Evolutionary conservation across 2,113 vertebrate genomes (phyloP).

Genomic region (Trachemys scripta): DNA sequence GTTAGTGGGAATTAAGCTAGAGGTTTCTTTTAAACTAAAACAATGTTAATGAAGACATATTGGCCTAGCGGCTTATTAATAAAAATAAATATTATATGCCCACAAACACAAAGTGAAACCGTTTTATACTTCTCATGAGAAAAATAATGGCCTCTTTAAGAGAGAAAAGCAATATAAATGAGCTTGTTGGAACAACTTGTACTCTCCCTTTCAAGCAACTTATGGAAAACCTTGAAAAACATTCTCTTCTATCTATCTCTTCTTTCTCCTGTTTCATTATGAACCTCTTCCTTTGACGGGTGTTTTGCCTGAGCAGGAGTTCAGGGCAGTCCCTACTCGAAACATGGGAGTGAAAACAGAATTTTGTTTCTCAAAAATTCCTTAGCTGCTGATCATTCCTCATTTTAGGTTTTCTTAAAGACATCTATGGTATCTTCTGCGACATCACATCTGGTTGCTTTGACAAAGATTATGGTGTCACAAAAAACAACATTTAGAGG

Average conservation of each 20-base stretch:
- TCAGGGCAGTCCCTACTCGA: not conserved
- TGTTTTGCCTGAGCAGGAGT: constrained; percentile 31
- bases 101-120: not conserved
- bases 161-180: not conserved
- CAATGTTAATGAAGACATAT: rapidly evolving
- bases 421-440: not conserved
- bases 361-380: constrained; percentile 27
- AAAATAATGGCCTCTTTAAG: constrained; percentile 1
- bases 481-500: not conserved
- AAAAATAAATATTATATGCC: not conserved
- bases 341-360: constrained; percentile 34
- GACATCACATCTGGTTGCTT: not conserved
- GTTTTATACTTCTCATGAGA: not conserved
- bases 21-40: not conserved
- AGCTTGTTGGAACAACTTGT: not conserved
- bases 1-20: not conserved
- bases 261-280: not conserved
- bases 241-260: not conserved
- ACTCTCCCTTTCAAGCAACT: not conserved
- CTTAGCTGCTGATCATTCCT: constrained; percentile 21
- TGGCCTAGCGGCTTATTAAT: not conserved
- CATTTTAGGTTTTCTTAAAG: not conserved
- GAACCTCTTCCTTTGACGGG: not conserved
- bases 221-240: not conserved
- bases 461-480: not conserved